A percentile compares a stretch with the other conserved stretches of the same genome.
Conservation (phyloP, 2,888 invertebrate genomes). For the Nebria brevicollis region DNA sequence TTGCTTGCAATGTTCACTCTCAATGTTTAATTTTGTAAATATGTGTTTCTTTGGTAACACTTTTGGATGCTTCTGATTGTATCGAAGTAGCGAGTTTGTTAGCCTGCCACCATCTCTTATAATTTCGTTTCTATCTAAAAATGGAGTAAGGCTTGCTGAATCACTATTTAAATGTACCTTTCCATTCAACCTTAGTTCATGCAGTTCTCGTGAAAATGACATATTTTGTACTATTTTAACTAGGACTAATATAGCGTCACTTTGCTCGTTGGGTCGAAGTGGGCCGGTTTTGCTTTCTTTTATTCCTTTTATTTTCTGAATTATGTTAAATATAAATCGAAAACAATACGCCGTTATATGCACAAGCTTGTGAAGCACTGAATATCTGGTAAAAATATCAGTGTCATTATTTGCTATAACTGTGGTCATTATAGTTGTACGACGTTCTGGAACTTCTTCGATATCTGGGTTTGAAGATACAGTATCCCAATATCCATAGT, state of each 20-base stretch:
- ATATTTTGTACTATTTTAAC: slow-evolving; percentile 9
- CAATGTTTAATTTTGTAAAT: slow-evolving; percentile 9
- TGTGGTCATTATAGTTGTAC: background rate
- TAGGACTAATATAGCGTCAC: no score
- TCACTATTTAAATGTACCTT: no score
- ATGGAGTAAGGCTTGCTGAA: slow-evolving; percentile 13
- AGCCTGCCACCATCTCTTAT: slow-evolving; percentile 47
- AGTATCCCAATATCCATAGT: no score
- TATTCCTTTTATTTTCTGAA: no score
- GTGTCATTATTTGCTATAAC: background rate
- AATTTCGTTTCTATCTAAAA: slow-evolving; percentile 36
- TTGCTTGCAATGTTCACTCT: slow-evolving; percentile 29
- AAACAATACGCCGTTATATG: no score
- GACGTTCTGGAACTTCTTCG: background rate
- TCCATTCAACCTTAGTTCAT: slow-evolving; percentile 10
- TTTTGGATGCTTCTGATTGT: slow-evolving; percentile 48
- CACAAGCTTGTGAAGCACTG: no score
- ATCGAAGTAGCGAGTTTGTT: slow-evolving; percentile 16
- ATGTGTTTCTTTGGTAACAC: slow-evolving; percentile 39
- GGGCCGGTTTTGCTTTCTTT: no score
- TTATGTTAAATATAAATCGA: no score
- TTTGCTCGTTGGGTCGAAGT: no score
- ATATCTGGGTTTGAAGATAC: background rate
- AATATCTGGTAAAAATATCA: no score
- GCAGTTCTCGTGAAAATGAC: slow-evolving; percentile 17